Evolutionary conservation across 2,888 invertebrate species (phyloP).

Genomic region (Fabriciana adippe): DNA sequence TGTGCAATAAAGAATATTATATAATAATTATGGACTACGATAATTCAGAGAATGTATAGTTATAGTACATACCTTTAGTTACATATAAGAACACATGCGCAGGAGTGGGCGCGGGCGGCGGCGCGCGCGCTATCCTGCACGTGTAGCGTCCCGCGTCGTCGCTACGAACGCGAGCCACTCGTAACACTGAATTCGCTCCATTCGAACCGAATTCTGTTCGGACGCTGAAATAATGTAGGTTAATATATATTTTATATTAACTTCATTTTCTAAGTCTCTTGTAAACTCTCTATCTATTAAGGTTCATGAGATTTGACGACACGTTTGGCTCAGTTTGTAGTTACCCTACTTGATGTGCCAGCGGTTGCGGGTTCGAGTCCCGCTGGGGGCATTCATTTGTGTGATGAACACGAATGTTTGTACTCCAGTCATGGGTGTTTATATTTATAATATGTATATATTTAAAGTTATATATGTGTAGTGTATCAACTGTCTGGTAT

Average conservation of each 20-base stretch:
- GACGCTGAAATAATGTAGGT: conserved; percentile 51
- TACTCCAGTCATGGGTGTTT: no score
- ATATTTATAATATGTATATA: no score
- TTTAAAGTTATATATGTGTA: no score
- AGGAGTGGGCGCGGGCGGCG: conserved; percentile 62
- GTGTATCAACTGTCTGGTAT: no score
- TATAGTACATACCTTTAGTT: conserved; percentile 64
- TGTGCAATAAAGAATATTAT: no score
- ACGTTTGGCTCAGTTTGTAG: no score
- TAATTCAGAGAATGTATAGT: not conserved
- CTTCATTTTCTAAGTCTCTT: not conserved
- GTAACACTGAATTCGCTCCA: conserved; percentile 72
- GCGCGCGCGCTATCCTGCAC: conserved; percentile 68
- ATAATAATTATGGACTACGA: not conserved
- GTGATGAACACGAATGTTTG: no score
- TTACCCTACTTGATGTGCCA: no score
- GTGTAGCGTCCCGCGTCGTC: conserved; percentile 74
- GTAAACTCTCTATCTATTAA: no score
- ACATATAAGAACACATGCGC: conserved; percentile 71
- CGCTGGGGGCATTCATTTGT: no score
- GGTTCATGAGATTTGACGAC: no score
- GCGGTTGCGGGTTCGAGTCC: no score
- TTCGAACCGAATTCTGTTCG: conserved; percentile 74
- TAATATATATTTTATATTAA: not conserved
- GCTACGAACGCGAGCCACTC: conserved; percentile 70